These are phyloP conservation scores for Parelbella ahira DNA, from an alignment of 2,888 invertebrate genomes.

Conservation along the genomic window DNA sequence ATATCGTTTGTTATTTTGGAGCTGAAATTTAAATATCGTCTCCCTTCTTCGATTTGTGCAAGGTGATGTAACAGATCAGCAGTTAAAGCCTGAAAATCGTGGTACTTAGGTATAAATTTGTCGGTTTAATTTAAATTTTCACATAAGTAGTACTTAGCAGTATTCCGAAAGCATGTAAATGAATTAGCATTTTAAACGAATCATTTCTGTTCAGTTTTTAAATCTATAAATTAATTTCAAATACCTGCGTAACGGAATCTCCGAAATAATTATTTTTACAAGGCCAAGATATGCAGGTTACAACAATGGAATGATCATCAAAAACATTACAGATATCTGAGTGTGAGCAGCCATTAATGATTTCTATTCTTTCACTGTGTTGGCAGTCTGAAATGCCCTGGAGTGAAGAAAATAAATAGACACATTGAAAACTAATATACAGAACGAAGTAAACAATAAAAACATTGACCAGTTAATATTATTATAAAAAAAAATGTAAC, in stretches of 20 bases:
- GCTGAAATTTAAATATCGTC: slow-evolving; percentile 59
- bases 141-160: too few species aligned
- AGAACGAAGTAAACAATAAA: too few species aligned
- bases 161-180: too few species aligned
- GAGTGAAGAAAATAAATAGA: too few species aligned
- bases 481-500: too few species aligned
- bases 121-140: too few species aligned
- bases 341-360: slow-evolving; percentile 54
- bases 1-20: slow-evolving; percentile 62
- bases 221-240: background rate
- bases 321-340: slow-evolving; percentile 68
- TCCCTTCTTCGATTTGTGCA: slow-evolving; percentile 59
- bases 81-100: slow-evolving; percentile 55
- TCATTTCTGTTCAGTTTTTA: too few species aligned
- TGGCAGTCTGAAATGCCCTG: slow-evolving; percentile 53
- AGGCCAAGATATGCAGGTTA: slow-evolving; percentile 53
- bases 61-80: slow-evolving; percentile 52
- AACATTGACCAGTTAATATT: too few species aligned
- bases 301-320: slow-evolving; percentile 55
- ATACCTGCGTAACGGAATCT: slow-evolving; percentile 50
- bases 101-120: too few species aligned
- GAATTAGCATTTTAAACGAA: too few species aligned
- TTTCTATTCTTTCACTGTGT: slow-evolving; percentile 53
- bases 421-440: too few species aligned
- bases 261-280: slow-evolving; percentile 46